phyloP scores from a whole-genome alignment of 92 coral and sea anemone genomes.

The Nematostella vectensis region DNA sequence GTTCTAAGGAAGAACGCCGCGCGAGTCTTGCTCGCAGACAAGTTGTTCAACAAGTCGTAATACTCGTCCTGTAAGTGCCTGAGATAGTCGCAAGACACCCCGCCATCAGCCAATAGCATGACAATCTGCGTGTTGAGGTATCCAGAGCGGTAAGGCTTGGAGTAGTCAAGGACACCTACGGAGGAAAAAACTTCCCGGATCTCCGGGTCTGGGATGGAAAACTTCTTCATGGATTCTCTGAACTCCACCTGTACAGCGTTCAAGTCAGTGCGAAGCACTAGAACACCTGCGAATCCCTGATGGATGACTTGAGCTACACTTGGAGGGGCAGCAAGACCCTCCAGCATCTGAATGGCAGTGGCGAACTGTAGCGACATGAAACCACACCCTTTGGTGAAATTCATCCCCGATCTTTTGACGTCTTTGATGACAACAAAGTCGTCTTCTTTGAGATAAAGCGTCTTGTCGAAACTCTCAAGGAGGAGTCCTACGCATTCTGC shows the following conservation, averaged over 20 bases:
- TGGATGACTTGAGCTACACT: conserved; percentile 72
- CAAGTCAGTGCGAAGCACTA: conserved; percentile 50
- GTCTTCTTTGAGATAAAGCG: conserved; percentile 38
- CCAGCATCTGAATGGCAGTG: conserved; percentile 44
- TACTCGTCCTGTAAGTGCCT: conserved; percentile 65
- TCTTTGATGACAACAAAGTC: conserved; percentile 55
- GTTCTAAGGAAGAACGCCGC: conserved; percentile 61
- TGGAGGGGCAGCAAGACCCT: conserved; percentile 42
- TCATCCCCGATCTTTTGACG: conserved; percentile 38
- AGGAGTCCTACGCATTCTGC: conserved; percentile 81
- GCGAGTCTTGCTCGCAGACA: conserved; percentile 32
- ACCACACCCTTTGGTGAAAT: conserved; percentile 88
- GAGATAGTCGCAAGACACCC: conserved; percentile 69
- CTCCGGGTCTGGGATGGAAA: conserved; percentile 54
- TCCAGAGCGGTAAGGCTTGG: conserved; percentile 80
- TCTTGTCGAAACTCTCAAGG: conserved; percentile 58
- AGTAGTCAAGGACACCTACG: conserved; percentile 82
- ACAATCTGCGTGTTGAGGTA: conserved; percentile 81
- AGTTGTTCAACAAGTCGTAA: conserved; percentile 46
- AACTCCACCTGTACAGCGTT: conserved; percentile 52
- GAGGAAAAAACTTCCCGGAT: conserved; percentile 55
- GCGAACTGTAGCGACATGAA: conserved; percentile 76
- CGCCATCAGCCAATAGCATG: conserved; percentile 85
- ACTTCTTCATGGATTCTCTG: conserved; percentile 89
- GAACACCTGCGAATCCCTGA: conserved; percentile 82